These are phyloP conservation scores for Pterostichus niger DNA, from an alignment of 2,888 invertebrate species.

Conservation along the genomic window DNA sequence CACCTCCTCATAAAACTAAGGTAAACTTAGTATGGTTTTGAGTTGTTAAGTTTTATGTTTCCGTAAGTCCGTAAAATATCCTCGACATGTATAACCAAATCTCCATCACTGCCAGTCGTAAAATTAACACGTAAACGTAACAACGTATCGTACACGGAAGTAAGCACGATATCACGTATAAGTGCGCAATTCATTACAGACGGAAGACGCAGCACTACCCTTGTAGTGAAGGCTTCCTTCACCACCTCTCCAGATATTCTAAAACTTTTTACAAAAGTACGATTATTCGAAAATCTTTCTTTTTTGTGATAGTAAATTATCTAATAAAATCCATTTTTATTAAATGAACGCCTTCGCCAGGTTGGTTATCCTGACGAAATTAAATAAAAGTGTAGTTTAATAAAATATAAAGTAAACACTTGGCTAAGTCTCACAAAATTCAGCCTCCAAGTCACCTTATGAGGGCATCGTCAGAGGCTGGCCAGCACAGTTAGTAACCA, in stretches of 20 bases:
- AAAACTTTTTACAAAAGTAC: neutral
- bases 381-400: no score
- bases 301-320: no score
- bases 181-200: constrained; percentile 31
- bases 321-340: no score
- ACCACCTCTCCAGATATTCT: neutral
- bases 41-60: constrained; percentile 27
- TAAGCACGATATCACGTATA: neutral
- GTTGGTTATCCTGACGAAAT: no score
- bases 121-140: constrained; percentile 40
- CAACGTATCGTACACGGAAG: neutral
- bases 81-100: neutral
- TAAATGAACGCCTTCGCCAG: no score
- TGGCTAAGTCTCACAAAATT: no score
- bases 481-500: no score
- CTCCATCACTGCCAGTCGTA: constrained; percentile 34
- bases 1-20: constrained; percentile 30
- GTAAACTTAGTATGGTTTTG: constrained; percentile 3
- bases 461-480: no score
- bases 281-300: no score
- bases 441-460: no score
- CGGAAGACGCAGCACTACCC: neutral
- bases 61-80: constrained; percentile 22
- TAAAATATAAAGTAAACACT: no score
- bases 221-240: no score